Conservation (phyloP, 2,113 vertebrate species). For the Nothocercus nigrocapillus region DNA sequence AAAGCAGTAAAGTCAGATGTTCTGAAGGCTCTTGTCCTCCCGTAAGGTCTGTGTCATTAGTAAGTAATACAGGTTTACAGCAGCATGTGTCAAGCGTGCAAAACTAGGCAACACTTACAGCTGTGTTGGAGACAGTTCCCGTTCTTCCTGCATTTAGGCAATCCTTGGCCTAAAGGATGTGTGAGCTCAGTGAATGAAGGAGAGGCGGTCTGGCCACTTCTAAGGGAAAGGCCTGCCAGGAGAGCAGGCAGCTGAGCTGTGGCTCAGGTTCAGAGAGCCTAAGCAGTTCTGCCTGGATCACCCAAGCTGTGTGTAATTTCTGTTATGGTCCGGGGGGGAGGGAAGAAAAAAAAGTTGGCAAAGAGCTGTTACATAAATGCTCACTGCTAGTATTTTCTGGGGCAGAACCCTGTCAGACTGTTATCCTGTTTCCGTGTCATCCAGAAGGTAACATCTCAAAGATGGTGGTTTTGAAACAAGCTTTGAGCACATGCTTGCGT, state of each 20-base stretch:
- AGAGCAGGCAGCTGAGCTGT: background rate
- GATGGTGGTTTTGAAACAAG: background rate
- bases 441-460: background rate
- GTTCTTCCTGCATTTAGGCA: background rate
- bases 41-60: background rate
- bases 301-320: background rate
- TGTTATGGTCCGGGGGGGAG: too few species aligned
- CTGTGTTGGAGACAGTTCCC: background rate
- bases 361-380: background rate
- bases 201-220: background rate
- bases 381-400: background rate
- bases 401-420: background rate
- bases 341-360: background rate
- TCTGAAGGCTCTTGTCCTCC: background rate
- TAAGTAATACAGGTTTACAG: background rate
- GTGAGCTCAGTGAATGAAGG: background rate
- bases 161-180: background rate
- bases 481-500: background rate
- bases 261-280: background rate
- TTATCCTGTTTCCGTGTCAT: background rate
- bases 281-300: background rate
- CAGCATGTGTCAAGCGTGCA: background rate
- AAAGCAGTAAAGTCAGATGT: background rate
- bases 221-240: background rate
- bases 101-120: background rate